phyloP scores from a whole-genome alignment of 2,113 vertebrate species.

The Saimiri boliviensis region DNA sequence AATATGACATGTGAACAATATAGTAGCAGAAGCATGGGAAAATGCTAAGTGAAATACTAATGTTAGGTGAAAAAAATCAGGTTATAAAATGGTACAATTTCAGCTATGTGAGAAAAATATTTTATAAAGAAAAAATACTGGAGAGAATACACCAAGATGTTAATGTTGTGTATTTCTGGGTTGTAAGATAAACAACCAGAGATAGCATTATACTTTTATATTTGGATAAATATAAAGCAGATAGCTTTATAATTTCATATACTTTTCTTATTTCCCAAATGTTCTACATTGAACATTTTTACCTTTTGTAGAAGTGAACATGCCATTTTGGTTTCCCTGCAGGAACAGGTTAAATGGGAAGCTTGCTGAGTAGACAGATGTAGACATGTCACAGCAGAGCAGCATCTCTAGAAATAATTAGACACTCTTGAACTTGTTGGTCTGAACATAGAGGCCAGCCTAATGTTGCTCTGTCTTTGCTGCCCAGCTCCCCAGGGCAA shows the following conservation, averaged over 20 bases:
- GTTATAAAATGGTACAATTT: constrained; percentile 8
- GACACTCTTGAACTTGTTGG: neutral
- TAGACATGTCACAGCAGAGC: rapidly evolving
- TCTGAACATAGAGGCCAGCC: neutral
- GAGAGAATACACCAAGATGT: neutral
- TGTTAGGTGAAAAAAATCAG: neutral
- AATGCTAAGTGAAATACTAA: neutral
- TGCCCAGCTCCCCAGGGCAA: neutral
- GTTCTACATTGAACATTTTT: neutral
- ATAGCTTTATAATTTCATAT: neutral
- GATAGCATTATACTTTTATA: neutral
- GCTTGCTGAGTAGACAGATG: neutral
- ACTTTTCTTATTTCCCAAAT: neutral
- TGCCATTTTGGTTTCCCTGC: neutral
- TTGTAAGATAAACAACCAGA: neutral
- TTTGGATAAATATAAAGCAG: too few relatives aligned
- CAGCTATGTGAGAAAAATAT: constrained; percentile 11
- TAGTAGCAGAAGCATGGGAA: neutral
- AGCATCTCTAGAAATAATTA: neutral
- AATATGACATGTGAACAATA: neutral
- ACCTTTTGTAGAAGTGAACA: neutral
- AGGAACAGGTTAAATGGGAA: neutral
- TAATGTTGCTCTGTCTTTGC: neutral
- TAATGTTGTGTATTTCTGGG: neutral
- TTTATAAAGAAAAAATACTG: neutral